phyloP scores from a whole-genome alignment of 92 coral and sea anemone genomes.

The Siderastrea radians region DNA sequence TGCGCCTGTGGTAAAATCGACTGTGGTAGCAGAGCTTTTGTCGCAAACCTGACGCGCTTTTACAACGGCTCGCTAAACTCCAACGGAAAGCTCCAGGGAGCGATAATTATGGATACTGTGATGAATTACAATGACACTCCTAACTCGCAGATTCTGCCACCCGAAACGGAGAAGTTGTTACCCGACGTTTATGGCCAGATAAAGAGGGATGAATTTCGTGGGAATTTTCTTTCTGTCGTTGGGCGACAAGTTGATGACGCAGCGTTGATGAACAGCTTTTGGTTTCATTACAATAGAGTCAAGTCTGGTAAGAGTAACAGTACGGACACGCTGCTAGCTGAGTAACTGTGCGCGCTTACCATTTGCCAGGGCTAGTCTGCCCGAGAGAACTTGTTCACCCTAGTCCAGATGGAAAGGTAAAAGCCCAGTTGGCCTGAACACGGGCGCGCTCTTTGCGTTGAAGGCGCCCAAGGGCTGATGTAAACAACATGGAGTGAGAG shows the following conservation, averaged over 20 bases:
- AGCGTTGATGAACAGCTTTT: neutral
- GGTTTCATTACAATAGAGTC: constrained; percentile 7
- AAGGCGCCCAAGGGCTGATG: too few species aligned
- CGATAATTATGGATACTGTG: constrained; percentile 81
- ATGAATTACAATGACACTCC: constrained; percentile 75
- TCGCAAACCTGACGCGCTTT: constrained; percentile 69
- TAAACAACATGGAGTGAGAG: too few species aligned
- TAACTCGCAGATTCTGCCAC: constrained; percentile 71
- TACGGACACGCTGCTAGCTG: neutral
- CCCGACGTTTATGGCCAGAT: constrained; percentile 51
- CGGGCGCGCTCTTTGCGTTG: too few species aligned
- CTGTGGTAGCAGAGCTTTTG: constrained; percentile 80
- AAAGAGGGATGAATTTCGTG: constrained; percentile 59
- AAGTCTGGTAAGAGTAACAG: constrained; percentile 21
- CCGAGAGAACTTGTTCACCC: too few species aligned
- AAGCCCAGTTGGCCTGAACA: too few species aligned
- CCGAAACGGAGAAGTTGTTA: neutral
- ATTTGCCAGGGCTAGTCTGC: too few species aligned
- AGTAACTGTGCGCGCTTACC: too few species aligned
- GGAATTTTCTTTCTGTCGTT: constrained; percentile 74
- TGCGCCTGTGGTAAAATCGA: constrained; percentile 54
- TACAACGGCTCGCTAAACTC: constrained; percentile 48
- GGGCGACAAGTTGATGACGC: constrained; percentile 70
- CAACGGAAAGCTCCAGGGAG: constrained; percentile 78
- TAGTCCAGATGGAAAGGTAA: too few species aligned